Evolutionary conservation across 2,888 invertebrate species (phyloP), one percentile per base, ranked within the genome.

Genomic region (Hyalella azteca): DNA sequence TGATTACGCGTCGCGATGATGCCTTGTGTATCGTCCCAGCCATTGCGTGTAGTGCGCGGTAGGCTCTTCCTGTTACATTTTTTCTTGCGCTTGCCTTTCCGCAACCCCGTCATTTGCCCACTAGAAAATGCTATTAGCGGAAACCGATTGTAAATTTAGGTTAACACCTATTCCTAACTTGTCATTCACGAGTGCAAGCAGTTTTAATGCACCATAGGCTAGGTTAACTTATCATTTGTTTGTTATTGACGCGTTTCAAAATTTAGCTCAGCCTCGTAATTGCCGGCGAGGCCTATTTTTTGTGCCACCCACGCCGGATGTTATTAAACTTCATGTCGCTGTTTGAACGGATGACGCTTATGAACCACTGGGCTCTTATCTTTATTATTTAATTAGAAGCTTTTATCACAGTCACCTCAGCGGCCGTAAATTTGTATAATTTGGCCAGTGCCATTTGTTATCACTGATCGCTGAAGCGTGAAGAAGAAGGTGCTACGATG

Each of bases 361-460:
- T 66, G 32, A 66, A 66, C 66, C 36, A 66, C 36, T 66, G 66
- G 36, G 66, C 66, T 36, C 66, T 66, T 66, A 66, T 66, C 66
- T 66, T 66, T 66, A 66, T 66, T 66, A 66, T 66, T 66, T 66
- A 66, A 66, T 66, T 66, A 66, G 66, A 66, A 66, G 66, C 29
- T 66, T 66, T 66, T 66, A 66, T 66, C 66, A 36, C 36, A 36
- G 39, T 66, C 66, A 66, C 66, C 66, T 66, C 29, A 7, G 54
- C 54, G 22, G 22, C 54, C 13, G 29, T 54, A 54, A 54, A 54
- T 54, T 54, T 54, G 26, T 29, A 26, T 9, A 29, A 29, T 54
- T 54, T 54, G 54, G 54, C 22, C 22, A 29, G 54, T 54, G 54
- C 29, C 54, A 9, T 22, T 26, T 54, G 54, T 54, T 54, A 29